These are phyloP conservation scores for Felis chaus DNA, from an alignment of 2,113 vertebrate genomes.

Conservation along the genomic window DNA sequence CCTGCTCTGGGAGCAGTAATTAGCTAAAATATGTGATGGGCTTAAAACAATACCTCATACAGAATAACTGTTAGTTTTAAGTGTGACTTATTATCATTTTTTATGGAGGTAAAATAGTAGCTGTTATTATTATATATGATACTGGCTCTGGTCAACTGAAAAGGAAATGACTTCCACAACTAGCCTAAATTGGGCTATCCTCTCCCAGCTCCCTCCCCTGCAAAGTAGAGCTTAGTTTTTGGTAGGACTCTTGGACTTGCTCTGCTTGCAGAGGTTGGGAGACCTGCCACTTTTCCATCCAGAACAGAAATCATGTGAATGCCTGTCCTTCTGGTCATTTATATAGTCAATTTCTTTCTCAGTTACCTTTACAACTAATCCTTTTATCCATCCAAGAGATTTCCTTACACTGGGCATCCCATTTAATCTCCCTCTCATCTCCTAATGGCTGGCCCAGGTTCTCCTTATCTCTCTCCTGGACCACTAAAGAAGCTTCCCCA, in stretches of 20 bases:
- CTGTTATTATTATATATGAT: neutral
- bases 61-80: neutral
- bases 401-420: neutral
- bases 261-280: neutral
- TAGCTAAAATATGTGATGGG: neutral
- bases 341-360: neutral
- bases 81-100: neutral
- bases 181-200: neutral
- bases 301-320: neutral
- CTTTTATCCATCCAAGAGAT: neutral
- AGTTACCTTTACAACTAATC: neutral
- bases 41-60: neutral
- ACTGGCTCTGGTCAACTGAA: neutral
- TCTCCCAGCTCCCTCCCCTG: neutral
- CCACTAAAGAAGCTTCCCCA: neutral
- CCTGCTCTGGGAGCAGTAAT: neutral
- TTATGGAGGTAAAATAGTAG: neutral
- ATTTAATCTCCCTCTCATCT: neutral
- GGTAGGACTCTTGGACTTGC: neutral
- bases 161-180: neutral
- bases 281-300: neutral
- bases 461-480: neutral
- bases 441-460: neutral
- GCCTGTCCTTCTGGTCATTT: neutral
- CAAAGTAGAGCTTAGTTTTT: neutral